These are phyloP conservation scores for Paedocypris micromegethes DNA, from an alignment of 2,797 vertebrate species.

Conservation along the genomic window DNA sequence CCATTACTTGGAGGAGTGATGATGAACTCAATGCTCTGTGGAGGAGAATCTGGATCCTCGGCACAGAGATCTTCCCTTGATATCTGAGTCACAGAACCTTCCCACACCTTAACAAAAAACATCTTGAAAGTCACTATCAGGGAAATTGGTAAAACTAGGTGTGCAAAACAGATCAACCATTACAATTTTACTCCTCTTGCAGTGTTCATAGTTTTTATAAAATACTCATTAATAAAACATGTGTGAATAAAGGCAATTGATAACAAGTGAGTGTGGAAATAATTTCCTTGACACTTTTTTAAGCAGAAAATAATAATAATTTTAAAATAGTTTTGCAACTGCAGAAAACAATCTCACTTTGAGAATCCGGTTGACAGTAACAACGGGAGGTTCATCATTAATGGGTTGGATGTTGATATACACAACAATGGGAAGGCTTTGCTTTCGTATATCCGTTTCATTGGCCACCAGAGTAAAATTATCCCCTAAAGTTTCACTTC, in stretches of 20 bases:
- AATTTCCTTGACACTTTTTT: no score
- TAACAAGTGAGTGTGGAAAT: no score
- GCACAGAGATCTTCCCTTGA: conserved; percentile 70
- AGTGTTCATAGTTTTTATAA: no score
- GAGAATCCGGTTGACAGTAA: conserved; percentile 75
- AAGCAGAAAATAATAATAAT: no score
- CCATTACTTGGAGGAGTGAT: conserved; percentile 82
- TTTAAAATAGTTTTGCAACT: background rate
- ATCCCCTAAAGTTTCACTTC: conserved; percentile 74
- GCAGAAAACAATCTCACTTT: conserved; percentile 62
- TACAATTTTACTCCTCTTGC: no score
- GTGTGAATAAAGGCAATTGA: no score
- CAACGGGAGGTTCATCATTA: conserved; percentile 78
- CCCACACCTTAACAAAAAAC: conserved; percentile 72
- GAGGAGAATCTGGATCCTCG: conserved; percentile 75
- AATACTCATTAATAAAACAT: no score
- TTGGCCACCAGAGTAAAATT: conserved; percentile 80
- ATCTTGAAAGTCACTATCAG: background rate
- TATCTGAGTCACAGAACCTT: conserved; percentile 78
- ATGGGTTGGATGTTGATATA: conserved; percentile 72
- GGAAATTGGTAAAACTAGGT: no score
- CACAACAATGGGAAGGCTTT: conserved; percentile 70
- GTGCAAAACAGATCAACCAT: no score
- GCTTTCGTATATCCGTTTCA: conserved; percentile 74
- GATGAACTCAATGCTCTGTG: conserved; percentile 72